Base-by-base conservation (phyloP, 2,888 invertebrate genomes). In the Watsonalla binaria region DNA sequence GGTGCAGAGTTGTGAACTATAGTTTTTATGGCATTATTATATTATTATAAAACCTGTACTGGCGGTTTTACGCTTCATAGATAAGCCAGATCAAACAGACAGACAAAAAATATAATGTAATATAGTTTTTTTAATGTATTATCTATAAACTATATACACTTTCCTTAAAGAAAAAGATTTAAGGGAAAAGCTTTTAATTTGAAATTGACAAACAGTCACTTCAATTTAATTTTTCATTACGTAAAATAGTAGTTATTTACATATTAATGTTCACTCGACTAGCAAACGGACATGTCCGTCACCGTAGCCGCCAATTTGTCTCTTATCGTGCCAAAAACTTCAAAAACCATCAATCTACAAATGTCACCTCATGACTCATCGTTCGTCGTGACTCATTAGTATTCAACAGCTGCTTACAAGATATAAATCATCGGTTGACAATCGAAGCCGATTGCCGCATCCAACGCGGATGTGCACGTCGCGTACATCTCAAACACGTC, bases 401-500 rank as follows among this genome's bases (percentile, higher is more conserved):
- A 59, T 52, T 47, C 57, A 35, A 51, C 54, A 62, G 63, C 66
- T 58, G 55, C 39, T 61, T 59, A 64, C 53, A 46, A 55, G 59
- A 54, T 56, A 56, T 48, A 58, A 47, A 39, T 46, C 35, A 59
- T 58, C 58, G 63, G 59, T 65, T 65, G 63, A 51, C 46, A 39
- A 49, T 49, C 48, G 58, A 61, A 24, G 24, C 24, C 24, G 24
- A 24, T 24, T 64, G 56, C 72, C 73, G 63, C 70, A 68, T 74
- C 70, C 70, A 66, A 45, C 8, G 58, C 65, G 69, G 60, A 66
- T 56, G 61, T 59, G 45, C 13, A 8, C 45, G 49, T 13, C 49
- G 46, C 14, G 39, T 15, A 60, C 68, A 72, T 77, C 73, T 53
- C 42, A 62, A 60, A 62, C 68, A 58, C 68, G 77, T 75, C 80